Percentiles rank a stretch among this genome's conserved stretches.
These are phyloP conservation scores for Xerus inauris DNA, from an alignment of 2,113 vertebrate genomes.

Conservation along the genomic window DNA sequence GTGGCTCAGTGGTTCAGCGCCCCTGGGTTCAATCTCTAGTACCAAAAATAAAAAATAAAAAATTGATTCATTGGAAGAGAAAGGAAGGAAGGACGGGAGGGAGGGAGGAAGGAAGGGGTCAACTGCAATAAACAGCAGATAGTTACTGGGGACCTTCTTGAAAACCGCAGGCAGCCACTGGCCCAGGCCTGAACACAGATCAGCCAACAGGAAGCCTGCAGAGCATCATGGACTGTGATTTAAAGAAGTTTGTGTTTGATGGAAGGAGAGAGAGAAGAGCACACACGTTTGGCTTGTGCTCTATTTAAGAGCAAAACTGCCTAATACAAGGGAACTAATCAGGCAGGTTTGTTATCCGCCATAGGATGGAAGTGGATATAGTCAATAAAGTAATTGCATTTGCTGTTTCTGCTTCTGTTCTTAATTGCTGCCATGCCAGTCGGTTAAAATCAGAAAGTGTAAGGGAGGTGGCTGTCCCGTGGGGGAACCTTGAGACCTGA, in stretches of 20 bases:
- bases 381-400: not conserved
- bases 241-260: too few relatives aligned
- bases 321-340: not conserved
- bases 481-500: not conserved
- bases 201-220: fast-evolving
- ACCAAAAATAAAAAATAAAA: too few relatives aligned
- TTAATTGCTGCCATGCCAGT: not conserved
- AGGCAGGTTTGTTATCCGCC: not conserved
- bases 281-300: fast-evolving
- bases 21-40: too few relatives aligned
- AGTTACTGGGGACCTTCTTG: not conserved
- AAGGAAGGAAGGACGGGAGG: too few relatives aligned
- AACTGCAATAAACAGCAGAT: too few relatives aligned
- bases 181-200: fast-evolving
- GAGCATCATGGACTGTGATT: too few relatives aligned
- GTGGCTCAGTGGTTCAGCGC: too few relatives aligned
- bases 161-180: too few relatives aligned
- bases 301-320: not conserved
- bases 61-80: too few relatives aligned
- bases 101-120: too few relatives aligned
- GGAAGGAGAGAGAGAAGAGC: fast-evolving
- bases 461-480: fast-evolving
- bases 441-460: not conserved
- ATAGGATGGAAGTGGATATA: not conserved
- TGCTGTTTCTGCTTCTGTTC: not conserved